Evolutionary conservation across 2,888 invertebrate genomes (phyloP).

Genomic region (Melangyna quadrimaculata): DNA sequence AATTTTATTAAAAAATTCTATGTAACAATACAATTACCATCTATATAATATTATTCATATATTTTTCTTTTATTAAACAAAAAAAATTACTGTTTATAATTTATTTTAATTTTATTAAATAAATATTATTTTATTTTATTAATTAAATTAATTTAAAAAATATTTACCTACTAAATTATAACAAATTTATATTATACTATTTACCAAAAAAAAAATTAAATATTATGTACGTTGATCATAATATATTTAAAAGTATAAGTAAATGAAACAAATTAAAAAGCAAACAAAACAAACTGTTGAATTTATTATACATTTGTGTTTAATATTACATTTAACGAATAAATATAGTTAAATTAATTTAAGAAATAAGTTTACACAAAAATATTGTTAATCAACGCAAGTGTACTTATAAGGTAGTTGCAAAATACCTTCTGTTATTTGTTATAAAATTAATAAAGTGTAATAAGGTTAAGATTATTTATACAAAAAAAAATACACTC

Average conservation of each 20-base stretch:
- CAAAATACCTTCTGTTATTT: conserved; percentile 51
- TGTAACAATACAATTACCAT: background rate
- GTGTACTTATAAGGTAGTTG: conserved; percentile 70
- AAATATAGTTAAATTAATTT: conserved; percentile 6
- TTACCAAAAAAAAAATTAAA: background rate
- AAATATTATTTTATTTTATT: conserved; percentile 13
- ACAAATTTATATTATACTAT: background rate
- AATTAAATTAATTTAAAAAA: background rate
- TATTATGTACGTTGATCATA: background rate
- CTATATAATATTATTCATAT: background rate
- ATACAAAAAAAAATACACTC: conserved; percentile 56
- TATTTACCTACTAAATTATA: conserved; percentile 3
- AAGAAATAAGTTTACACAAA: conserved; percentile 3
- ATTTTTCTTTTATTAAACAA: background rate
- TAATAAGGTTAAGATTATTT: conserved; percentile 63
- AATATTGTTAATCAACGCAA: conserved; percentile 54
- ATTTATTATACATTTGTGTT: background rate
- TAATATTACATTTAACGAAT: too few species aligned
- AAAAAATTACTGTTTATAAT: conserved; percentile 56
- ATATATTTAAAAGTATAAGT: background rate
- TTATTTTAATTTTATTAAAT: conserved; percentile 42
- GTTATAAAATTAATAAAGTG: conserved; percentile 37
- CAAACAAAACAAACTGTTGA: conserved; percentile 39
- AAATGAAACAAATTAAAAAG: background rate
- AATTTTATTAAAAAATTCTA: background rate